These are phyloP conservation scores for Hypselothyrea guttata DNA, from an alignment of 2,888 invertebrate species.

Conservation along the genomic window DNA sequence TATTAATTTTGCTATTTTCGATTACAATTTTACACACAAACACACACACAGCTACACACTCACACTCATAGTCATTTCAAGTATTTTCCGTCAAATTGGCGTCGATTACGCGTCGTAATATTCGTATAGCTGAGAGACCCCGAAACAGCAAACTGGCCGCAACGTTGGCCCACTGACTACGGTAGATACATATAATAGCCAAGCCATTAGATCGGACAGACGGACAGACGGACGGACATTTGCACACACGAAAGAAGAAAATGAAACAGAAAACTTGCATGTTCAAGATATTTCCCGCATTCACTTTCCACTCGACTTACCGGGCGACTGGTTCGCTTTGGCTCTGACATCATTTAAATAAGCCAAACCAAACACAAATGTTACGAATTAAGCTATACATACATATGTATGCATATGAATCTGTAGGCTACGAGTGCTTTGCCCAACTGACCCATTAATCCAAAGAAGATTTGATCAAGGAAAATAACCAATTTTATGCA, in stretches of 20 bases:
- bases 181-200: conserved; percentile 58
- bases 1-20: conserved; percentile 62
- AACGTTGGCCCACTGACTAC: conserved; percentile 67
- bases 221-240: conserved; percentile 7
- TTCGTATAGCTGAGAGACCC: conserved; percentile 43
- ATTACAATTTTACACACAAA: conserved; percentile 57
- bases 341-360: conserved; percentile 71
- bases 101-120: conserved; percentile 67
- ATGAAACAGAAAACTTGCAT: conserved; percentile 64
- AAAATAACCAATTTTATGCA: too few species aligned
- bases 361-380: conserved; percentile 41
- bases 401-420: too few species aligned
- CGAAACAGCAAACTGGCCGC: conserved; percentile 38
- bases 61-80: conserved; percentile 29
- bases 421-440: conserved; percentile 26
- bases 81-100: conserved; percentile 67
- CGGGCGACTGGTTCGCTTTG: conserved; percentile 33
- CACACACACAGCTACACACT: conserved; percentile 18
- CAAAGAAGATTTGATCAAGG: neutral
- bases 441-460: conserved; percentile 51
- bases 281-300: conserved; percentile 74
- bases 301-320: conserved; percentile 75
- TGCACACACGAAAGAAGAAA: conserved; percentile 39
- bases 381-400: conserved; percentile 45
- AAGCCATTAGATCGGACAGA: neutral